Evolutionary conservation across 1,140 invertebrate species (phyloP).

Genomic region (Leptinotarsa lineolata): DNA sequence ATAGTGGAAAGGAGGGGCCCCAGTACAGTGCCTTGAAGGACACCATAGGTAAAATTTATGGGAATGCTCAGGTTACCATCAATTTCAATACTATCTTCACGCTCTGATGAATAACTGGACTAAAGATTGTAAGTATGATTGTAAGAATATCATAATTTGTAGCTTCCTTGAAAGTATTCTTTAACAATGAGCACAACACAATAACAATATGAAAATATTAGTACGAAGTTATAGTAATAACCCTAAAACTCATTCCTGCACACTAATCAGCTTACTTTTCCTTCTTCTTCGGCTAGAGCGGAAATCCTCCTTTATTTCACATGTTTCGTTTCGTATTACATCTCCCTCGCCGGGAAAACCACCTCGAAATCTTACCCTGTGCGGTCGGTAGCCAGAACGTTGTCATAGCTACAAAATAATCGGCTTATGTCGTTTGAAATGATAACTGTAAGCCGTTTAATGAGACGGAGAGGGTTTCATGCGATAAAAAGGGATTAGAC

Average conservation of each 20-base stretch:
- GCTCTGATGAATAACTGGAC: too few species aligned
- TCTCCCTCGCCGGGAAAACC: slow-evolving; percentile 3
- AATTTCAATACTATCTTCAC: too few species aligned
- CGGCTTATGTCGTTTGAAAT: slow-evolving; percentile 30
- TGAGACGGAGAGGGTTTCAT: slow-evolving; percentile 24
- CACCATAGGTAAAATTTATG: too few species aligned
- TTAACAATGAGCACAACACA: too few species aligned
- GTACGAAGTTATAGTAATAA: too few species aligned
- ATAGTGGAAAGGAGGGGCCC: too few species aligned
- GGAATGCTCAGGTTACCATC: too few species aligned
- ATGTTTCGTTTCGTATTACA: not conserved
- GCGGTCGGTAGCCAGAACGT: slow-evolving; percentile 17
- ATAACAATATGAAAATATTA: too few species aligned
- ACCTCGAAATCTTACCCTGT: slow-evolving; percentile 1
- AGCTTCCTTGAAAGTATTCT: too few species aligned
- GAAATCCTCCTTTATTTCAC: not conserved
- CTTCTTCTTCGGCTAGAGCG: not conserved
- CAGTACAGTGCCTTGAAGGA: too few species aligned
- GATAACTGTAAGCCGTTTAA: slow-evolving; percentile 33
- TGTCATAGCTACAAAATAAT: slow-evolving; percentile 31
- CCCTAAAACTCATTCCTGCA: not conserved
- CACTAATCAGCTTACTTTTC: not conserved
- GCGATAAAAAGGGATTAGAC: slow-evolving; percentile 21
- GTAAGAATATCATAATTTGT: too few species aligned
- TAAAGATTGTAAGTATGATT: too few species aligned